Evolutionary conservation across 2,113 vertebrate genomes (phyloP).

Genomic region (Sprattus sprattus): DNA sequence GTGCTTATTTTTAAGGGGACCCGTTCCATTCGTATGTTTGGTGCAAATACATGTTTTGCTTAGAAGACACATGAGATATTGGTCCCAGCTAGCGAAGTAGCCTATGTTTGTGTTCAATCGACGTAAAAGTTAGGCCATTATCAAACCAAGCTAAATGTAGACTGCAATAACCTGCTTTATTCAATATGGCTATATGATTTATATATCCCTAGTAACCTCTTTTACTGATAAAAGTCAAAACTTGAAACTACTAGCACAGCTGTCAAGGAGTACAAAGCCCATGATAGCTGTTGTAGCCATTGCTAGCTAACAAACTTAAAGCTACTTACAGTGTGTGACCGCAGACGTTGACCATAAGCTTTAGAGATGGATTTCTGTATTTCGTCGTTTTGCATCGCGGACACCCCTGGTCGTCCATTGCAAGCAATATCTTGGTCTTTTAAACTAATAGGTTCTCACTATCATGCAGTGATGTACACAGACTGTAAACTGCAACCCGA

Average conservation of each 20-base stretch:
- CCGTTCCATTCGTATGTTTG: too few species aligned
- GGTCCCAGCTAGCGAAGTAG: too few species aligned
- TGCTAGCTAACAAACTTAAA: slow-evolving; percentile 13
- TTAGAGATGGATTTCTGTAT: slow-evolving; percentile 93
- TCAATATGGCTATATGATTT: background rate
- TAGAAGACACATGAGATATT: too few species aligned
- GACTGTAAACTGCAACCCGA: background rate
- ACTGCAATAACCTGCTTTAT: background rate
- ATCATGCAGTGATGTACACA: background rate
- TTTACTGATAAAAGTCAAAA: background rate
- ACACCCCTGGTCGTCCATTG: slow-evolving; percentile 92
- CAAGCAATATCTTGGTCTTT: slow-evolving; percentile 24
- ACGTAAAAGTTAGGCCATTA: too few species aligned
- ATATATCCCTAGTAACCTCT: background rate
- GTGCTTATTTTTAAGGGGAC: too few species aligned
- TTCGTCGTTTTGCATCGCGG: slow-evolving; percentile 97
- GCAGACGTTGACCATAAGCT: slow-evolving; percentile 97
- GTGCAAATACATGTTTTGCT: too few species aligned
- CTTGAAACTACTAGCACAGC: background rate
- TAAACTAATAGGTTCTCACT: background rate
- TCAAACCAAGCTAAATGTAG: too few species aligned
- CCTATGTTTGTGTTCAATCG: too few species aligned
- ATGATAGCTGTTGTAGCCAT: background rate
- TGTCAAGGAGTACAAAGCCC: background rate
- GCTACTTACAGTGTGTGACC: slow-evolving; percentile 95